Evolutionary conservation across 2,888 invertebrate genomes (phyloP), one percentile per base, ranked within the genome.

Genomic region (Listrodromus nycthemerus): DNA sequence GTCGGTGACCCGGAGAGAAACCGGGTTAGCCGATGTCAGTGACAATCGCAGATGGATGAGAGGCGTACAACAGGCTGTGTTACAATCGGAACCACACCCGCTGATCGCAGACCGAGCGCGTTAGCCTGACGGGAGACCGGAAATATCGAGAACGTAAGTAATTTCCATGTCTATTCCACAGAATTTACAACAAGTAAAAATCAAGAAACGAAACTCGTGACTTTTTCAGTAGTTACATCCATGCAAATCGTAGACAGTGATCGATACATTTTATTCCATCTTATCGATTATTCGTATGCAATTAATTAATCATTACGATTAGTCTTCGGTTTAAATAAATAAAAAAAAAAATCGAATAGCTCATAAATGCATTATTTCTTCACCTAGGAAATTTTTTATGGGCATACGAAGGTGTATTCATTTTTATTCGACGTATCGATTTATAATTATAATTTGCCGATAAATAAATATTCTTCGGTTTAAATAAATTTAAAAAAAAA

Each of bases 41-140:
- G 63, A 74, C 52, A 66, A 79, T 79, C 50, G 70, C n/a, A 45
- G 65, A 63, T 63, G 27, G 55, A 66, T 52, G 33, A 76, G 69
- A 33, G 65, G 66, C 65, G 45, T 45, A 27, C 21, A 71, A 66
- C 45, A 55, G 66, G 45, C 70, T 24, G 1, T 41, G 21, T 13
- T 70, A 66, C 50, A 55, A 73, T 73, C 30, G 13, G n/a, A 27
- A 61, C 61, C 61, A 30, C 61, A 33, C 61, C 61, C 61, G 30
- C 30, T 4, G 30, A 61, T 61, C 61, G 27, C 16, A 61, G 16
- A 61, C 10, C 10, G 55, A 55, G 55, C 24, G 55, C 24, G 55
- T 21, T 21, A 55, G 55, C 24, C 24, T 55, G 13, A 2, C 4
- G 24, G 55, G 21, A 8, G 3, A 10, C 24, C 55, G 55, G 52